Percentiles rank a stretch among this genome's conserved stretches.
These are phyloP conservation scores for Eidolon helvum DNA, from an alignment of 2,113 vertebrate species.

Conservation along the genomic window DNA sequence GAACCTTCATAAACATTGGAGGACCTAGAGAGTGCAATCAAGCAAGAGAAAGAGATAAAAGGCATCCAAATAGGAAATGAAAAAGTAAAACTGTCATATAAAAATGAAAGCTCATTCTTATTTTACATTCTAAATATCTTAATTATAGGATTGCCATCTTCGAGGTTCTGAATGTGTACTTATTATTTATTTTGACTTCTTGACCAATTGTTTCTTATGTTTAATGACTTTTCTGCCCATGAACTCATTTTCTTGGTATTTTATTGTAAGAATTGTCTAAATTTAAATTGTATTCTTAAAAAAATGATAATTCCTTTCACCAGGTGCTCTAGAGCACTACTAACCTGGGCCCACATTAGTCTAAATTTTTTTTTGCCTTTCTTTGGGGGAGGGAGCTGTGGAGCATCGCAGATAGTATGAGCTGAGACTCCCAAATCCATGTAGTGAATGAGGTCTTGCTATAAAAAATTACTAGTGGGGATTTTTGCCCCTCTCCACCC, in stretches of 20 bases:
- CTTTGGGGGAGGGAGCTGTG: neutral
- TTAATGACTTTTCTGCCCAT: neutral
- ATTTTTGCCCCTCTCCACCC: neutral
- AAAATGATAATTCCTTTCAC: conserved; percentile 10
- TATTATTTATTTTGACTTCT: neutral
- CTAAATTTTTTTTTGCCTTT: neutral
- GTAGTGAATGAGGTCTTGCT: neutral
- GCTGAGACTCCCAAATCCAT: neutral
- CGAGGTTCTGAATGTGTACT: neutral
- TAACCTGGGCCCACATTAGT: neutral
- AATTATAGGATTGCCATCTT: neutral
- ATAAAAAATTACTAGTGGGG: neutral
- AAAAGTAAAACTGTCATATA: neutral
- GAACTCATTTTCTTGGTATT: neutral
- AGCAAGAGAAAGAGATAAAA: no score
- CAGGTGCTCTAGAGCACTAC: neutral
- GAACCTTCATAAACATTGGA: no score
- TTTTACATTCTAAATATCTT: neutral
- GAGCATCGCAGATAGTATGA: neutral
- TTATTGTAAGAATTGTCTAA: neutral
- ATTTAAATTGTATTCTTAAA: neutral
- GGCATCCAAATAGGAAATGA: no score
- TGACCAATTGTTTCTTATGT: neutral
- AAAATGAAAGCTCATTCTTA: neutral
- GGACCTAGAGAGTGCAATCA: no score